phyloP scores from a whole-genome alignment of 2,888 invertebrate genomes.

The Corythucha ciliata region DNA sequence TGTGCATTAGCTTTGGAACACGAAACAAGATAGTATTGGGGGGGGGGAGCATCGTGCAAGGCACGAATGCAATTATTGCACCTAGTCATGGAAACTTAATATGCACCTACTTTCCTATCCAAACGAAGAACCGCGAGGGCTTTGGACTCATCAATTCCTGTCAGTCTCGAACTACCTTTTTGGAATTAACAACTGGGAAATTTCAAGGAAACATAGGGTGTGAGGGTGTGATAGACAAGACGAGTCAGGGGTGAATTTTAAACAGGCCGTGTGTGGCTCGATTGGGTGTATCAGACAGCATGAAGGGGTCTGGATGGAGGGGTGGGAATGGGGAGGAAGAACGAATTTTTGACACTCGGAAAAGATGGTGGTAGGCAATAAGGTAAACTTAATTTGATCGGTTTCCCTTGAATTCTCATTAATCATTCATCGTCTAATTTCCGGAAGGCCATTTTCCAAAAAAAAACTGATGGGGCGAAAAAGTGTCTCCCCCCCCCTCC shows the following conservation, averaged over 20 bases:
- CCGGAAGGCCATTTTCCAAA: conserved; percentile 17
- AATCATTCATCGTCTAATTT: conserved; percentile 24
- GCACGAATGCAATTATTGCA: conserved; percentile 25
- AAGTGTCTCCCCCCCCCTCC: conserved; percentile 4
- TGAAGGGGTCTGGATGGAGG: too few species aligned
- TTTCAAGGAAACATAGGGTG: conserved; percentile 1
- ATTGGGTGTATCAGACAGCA: too few species aligned
- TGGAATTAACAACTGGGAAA: too few species aligned
- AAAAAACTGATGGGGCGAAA: neutral
- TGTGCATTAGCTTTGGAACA: too few species aligned
- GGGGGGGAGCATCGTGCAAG: too few species aligned
- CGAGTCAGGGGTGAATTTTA: too few species aligned
- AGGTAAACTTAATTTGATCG: conserved; percentile 23
- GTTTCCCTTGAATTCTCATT: conserved; percentile 14
- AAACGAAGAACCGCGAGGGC: conserved; percentile 6
- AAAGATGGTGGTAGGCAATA: conserved; percentile 12
- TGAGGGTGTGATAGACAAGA: conserved; percentile 8
- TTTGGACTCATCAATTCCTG: neutral
- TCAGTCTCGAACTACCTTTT: too few species aligned
- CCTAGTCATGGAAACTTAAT: conserved; percentile 25
- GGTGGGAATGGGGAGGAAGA: conserved; percentile 18
- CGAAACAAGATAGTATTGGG: too few species aligned
- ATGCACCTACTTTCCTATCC: conserved; percentile 20
- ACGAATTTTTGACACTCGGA: conserved; percentile 4
- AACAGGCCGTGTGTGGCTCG: too few species aligned